phyloP scores from a whole-genome alignment of 2,113 vertebrate genomes.

The Brachyhypopomus gauderio region DNA sequence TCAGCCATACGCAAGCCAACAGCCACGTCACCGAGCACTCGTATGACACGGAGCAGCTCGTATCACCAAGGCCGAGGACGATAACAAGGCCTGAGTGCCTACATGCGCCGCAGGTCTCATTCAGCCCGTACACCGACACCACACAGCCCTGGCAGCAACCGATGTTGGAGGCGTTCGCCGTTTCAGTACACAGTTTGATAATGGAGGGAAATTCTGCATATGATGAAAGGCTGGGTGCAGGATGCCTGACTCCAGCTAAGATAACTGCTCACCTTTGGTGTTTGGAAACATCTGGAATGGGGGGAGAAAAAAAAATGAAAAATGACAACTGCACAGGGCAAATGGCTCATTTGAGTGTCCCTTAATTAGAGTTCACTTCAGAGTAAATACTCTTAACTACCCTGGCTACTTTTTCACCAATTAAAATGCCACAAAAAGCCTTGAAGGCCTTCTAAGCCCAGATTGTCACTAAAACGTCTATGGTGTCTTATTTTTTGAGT shows the following conservation, averaged over 20 bases:
- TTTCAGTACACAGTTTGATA: not conserved
- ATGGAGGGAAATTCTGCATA: not conserved
- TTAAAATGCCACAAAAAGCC: not conserved
- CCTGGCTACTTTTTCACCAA: not conserved
- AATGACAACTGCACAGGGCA: not conserved
- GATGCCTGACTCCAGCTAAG: constrained; percentile 7
- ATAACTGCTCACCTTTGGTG: not conserved
- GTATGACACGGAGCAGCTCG: constrained; percentile 56
- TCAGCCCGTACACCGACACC: not conserved
- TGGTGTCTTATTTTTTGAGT: constrained; percentile 5
- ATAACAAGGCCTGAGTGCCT: constrained; percentile 33
- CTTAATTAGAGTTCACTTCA: not conserved
- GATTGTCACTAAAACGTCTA: not conserved
- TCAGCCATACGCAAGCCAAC: constrained; percentile 66
- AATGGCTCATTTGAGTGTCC: not conserved
- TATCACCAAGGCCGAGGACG: constrained; percentile 23
- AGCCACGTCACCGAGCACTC: constrained; percentile 68
- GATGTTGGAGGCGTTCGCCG: not conserved
- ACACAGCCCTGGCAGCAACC: not conserved
- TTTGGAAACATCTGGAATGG: not conserved
- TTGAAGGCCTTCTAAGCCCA: not conserved
- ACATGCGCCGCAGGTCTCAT: not conserved
- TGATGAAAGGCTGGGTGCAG: not conserved
- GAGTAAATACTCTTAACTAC: not conserved
- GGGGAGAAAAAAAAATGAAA: not conserved